These are phyloP conservation scores for Pogonognathellus flavescens DNA, from an alignment of 1,140 invertebrate species.

Conservation along the genomic window DNA sequence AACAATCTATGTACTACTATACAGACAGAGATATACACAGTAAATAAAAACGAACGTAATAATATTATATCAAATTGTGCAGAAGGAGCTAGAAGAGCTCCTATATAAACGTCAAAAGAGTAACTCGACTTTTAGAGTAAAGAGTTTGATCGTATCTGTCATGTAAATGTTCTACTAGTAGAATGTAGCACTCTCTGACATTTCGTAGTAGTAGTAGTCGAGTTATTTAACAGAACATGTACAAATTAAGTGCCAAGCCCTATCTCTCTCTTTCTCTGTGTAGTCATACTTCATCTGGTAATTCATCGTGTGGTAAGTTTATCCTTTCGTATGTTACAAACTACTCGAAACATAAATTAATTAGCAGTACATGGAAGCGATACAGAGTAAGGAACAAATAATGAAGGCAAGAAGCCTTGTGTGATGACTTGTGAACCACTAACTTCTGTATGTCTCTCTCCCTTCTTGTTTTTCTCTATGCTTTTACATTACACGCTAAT, in stretches of 20 bases:
- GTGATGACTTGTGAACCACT: neutral
- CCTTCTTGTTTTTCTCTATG: neutral
- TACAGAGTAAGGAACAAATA: neutral
- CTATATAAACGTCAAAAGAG: neutral
- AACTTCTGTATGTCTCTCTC: too few relatives aligned
- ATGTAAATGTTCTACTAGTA: too few relatives aligned
- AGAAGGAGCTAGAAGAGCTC: neutral
- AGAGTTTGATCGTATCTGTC: too few relatives aligned
- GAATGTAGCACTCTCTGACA: too few relatives aligned
- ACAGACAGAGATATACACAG: neutral
- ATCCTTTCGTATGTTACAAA: conserved; percentile 14
- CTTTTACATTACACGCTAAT: neutral
- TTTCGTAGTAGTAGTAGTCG: too few relatives aligned
- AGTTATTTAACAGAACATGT: too few relatives aligned
- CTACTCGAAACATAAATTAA: conserved; percentile 20
- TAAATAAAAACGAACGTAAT: neutral
- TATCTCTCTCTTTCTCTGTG: neutral
- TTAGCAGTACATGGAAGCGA: conserved; percentile 8
- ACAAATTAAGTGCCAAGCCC: conserved; percentile 27
- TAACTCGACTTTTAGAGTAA: too few relatives aligned
- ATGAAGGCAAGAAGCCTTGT: conserved; percentile 34
- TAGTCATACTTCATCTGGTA: neutral
- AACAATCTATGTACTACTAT: neutral
- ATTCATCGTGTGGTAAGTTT: conserved; percentile 11
- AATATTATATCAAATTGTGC: neutral